phyloP scores from a whole-genome alignment of 2,797 vertebrate species.

The Enteromius paludinosus region DNA sequence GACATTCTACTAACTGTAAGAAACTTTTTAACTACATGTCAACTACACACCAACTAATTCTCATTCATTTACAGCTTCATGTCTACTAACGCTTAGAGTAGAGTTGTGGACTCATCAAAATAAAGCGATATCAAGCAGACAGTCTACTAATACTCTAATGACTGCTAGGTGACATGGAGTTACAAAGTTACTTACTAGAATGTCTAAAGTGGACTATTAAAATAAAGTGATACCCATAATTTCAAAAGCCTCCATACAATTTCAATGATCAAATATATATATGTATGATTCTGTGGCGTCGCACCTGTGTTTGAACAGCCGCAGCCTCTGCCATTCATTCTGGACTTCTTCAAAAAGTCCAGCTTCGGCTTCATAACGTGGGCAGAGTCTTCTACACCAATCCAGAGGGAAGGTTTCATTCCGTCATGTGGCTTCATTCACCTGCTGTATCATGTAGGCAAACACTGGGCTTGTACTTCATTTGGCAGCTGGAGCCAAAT shows the following conservation, averaged over 20 bases:
- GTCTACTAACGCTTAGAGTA: no score
- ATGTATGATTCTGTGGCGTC: conserved; percentile 31
- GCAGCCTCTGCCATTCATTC: conserved; percentile 60
- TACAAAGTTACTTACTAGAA: no score
- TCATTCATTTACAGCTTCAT: no score
- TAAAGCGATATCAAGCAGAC: no score
- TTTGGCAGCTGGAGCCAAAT: conserved; percentile 72
- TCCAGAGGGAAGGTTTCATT: conserved; percentile 43
- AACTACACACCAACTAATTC: no score
- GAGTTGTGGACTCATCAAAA: no score
- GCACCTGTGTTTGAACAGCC: conserved; percentile 68
- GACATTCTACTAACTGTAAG: no score
- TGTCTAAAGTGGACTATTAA: no score
- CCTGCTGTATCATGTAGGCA: conserved; percentile 57
- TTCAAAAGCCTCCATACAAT: not conserved
- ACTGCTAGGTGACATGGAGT: no score
- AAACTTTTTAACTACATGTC: no score
- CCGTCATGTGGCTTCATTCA: conserved; percentile 43
- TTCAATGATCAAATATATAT: no score
- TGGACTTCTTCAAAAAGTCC: conserved; percentile 37
- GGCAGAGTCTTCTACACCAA: conserved; percentile 23
- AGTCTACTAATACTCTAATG: no score
- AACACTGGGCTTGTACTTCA: conserved; percentile 62
- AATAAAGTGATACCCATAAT: not conserved
- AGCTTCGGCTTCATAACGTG: conserved; percentile 62